Conservation (phyloP, 2,797 vertebrate species). For the Enteromius paludinosus region DNA sequence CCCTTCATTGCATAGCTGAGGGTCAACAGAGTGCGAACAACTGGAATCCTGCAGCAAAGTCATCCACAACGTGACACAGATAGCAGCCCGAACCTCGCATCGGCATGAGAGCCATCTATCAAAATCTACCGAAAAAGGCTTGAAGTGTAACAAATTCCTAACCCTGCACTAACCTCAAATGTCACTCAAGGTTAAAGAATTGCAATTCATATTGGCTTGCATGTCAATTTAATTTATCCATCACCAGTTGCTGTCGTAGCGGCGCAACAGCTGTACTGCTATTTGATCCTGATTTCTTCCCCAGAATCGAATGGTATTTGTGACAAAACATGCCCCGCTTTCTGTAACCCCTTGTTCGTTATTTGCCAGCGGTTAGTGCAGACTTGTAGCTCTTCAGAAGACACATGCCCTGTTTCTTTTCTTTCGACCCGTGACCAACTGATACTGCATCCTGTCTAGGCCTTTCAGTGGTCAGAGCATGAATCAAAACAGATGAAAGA, state of each 20-base stretch:
- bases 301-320: slow-evolving; percentile 45
- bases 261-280: slow-evolving; percentile 44
- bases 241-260: slow-evolving; percentile 51
- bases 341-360: slow-evolving; percentile 38
- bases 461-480: slow-evolving; percentile 54
- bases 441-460: slow-evolving; percentile 36
- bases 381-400: slow-evolving; percentile 31
- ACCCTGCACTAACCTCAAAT: slow-evolving; percentile 38
- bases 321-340: slow-evolving; percentile 45
- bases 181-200: slow-evolving; percentile 52
- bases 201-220: slow-evolving; percentile 49
- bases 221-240: slow-evolving; percentile 49
- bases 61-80: slow-evolving; percentile 35
- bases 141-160: slow-evolving; percentile 53
- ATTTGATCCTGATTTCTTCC: slow-evolving; percentile 56
- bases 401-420: slow-evolving; percentile 58
- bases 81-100: slow-evolving; percentile 39
- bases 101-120: slow-evolving; percentile 58
- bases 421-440: slow-evolving; percentile 46
- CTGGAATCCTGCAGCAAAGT: slow-evolving; percentile 60
- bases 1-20: slow-evolving; percentile 53
- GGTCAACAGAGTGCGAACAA: slow-evolving; percentile 72
- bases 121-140: slow-evolving; percentile 45
- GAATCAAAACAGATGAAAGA: slow-evolving; percentile 53
- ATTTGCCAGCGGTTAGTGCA: slow-evolving; percentile 33